Conservation (phyloP, 1,140 invertebrate species). For the Cepaea nemoralis region DNA sequence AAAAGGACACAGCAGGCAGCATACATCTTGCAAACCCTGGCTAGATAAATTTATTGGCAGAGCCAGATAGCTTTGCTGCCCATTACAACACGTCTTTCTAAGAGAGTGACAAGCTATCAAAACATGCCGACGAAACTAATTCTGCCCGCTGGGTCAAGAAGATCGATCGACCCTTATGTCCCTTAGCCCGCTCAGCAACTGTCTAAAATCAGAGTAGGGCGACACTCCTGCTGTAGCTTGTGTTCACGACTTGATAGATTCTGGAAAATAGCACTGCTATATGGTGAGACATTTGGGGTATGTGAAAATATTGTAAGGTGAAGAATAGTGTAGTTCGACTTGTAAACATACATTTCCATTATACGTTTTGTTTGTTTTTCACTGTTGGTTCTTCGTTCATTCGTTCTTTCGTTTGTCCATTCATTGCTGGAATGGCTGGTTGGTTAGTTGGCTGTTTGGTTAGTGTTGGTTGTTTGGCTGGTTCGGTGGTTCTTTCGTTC, state of each 20-base stretch:
- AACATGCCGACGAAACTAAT: constrained; percentile 18
- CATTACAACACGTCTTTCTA: background rate
- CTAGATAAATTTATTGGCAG: constrained; percentile 3
- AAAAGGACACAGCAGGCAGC: too few species aligned
- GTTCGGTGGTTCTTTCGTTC: too few species aligned
- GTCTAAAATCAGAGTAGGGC: constrained; percentile 16
- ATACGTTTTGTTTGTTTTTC: too few species aligned
- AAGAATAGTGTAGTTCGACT: too few species aligned
- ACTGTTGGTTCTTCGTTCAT: too few species aligned
- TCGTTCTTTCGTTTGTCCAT: too few species aligned
- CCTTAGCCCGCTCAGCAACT: background rate
- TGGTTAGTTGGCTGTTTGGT: too few species aligned
- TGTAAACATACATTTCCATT: too few species aligned
- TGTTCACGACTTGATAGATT: background rate
- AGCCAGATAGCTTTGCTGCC: constrained; percentile 1
- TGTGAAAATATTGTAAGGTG: too few species aligned
- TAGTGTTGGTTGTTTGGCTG: too few species aligned
- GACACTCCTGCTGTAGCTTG: background rate
- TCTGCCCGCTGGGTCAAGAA: constrained; percentile 14
- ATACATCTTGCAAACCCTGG: background rate
- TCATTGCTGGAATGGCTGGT: too few species aligned
- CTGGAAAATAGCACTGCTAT: background rate
- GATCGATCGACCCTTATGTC: constrained; percentile 13
- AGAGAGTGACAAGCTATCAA: constrained; percentile 9
- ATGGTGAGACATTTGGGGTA: background rate